Evolutionary conservation across 2,113 vertebrate species (phyloP).

Genomic region (Tiliqua scincoides): DNA sequence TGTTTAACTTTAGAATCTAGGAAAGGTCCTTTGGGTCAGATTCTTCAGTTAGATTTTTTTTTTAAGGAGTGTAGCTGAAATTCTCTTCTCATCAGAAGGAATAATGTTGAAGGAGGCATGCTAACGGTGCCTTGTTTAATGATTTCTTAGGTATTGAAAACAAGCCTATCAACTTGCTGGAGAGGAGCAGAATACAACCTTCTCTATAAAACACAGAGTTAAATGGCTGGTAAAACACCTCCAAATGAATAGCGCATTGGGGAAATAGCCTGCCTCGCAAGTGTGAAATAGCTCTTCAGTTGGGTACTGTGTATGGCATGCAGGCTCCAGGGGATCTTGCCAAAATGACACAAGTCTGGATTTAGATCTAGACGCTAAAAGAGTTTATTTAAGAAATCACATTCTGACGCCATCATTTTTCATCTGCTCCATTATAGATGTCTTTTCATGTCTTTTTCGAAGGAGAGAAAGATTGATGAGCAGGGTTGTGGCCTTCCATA

Average conservation of each 20-base stretch:
- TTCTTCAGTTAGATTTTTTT: neutral
- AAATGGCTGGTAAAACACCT: conserved; percentile 35
- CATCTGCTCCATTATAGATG: neutral
- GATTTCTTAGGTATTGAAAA: neutral
- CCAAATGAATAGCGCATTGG: neutral
- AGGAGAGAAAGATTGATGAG: neutral
- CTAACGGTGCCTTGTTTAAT: neutral
- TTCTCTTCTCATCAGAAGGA: neutral
- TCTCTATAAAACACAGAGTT: conserved; percentile 30
- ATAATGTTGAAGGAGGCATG: neutral
- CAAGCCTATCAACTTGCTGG: neutral
- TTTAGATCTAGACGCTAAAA: conserved; percentile 16
- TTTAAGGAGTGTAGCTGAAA: neutral
- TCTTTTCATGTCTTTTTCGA: neutral
- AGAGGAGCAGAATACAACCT: conserved; percentile 19
- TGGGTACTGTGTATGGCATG: conserved; percentile 24
- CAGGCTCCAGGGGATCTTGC: conserved; percentile 15
- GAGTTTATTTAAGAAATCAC: conserved; percentile 19
- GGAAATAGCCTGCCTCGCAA: conserved; percentile 22
- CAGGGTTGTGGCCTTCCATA: neutral
- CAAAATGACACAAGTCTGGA: conserved; percentile 32
- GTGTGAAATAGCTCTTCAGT: conserved; percentile 39
- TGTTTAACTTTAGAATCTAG: conserved; percentile 38
- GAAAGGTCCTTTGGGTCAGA: neutral
- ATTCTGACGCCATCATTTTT: neutral